Evolutionary conservation across 1,140 invertebrate genomes (phyloP).

Genomic region (Odontomachus brunneus): DNA sequence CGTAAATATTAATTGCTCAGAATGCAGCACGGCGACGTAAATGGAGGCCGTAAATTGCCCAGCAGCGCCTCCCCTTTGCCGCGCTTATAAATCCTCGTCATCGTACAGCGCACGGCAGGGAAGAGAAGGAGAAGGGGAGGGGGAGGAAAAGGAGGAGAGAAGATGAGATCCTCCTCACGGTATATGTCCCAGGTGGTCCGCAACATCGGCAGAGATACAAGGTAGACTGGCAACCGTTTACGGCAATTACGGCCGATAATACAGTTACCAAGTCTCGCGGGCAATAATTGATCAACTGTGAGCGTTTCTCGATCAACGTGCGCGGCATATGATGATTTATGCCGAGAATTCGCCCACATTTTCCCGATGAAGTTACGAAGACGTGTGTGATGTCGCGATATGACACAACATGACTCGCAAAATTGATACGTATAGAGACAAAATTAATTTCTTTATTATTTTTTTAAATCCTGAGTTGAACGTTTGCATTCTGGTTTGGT

Average conservation of each 20-base stretch:
- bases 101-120: background rate
- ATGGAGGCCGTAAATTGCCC: conserved; percentile 65
- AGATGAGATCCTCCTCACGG: conserved; percentile 43
- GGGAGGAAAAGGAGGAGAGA: background rate
- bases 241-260: conserved; percentile 26
- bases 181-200: conserved; percentile 64
- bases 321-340: background rate
- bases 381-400: background rate
- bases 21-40: conserved; percentile 61
- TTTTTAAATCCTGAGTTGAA: too few species aligned
- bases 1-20: conserved; percentile 71
- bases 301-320: background rate
- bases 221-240: conserved; percentile 1
- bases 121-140: background rate
- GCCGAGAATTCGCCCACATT: conserved; percentile 2
- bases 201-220: conserved; percentile 28
- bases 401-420: background rate
- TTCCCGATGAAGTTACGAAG: background rate
- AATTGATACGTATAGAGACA: background rate
- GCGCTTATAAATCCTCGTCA: conserved; percentile 66
- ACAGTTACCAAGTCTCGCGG: conserved; percentile 13
- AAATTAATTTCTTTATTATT: too few species aligned
- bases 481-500: too few species aligned
- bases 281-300: background rate
- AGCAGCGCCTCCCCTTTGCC: conserved; percentile 39